Evolutionary conservation across 2,888 invertebrate species (phyloP).

Genomic region (Hemaris fuciformis): DNA sequence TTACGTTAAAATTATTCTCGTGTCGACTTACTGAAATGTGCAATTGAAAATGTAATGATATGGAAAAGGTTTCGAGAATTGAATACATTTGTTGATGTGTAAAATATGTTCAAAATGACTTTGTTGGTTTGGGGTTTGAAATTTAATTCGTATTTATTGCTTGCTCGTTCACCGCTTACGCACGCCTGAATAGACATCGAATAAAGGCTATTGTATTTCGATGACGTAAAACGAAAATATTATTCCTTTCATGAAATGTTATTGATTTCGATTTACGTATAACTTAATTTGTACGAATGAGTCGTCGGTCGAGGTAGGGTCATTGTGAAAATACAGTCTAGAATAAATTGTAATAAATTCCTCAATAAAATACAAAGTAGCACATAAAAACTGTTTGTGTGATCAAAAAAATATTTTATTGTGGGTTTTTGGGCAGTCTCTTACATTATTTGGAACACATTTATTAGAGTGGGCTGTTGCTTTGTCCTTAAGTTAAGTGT

Average conservation of each 20-base stretch:
- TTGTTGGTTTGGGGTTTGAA: neutral
- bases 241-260: neutral
- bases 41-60: constrained; percentile 1
- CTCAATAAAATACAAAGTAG: too few species aligned
- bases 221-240: neutral
- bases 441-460: too few species aligned
- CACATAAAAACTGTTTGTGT: too few species aligned
- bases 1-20: neutral
- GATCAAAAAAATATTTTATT: too few species aligned
- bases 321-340: too few species aligned
- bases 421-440: too few species aligned
- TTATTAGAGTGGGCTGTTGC: too few species aligned
- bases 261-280: too few species aligned
- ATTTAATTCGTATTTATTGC: neutral
- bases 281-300: too few species aligned
- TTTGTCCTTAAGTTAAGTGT: too few species aligned
- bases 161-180: neutral
- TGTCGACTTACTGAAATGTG: constrained; percentile 2
- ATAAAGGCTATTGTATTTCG: neutral
- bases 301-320: too few species aligned
- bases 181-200: neutral
- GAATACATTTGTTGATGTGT: neutral
- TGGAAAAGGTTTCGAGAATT: neutral
- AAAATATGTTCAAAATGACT: neutral
- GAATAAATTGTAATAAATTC: too few species aligned